phyloP scores from a whole-genome alignment of 2,888 invertebrate genomes.

The Cepaea hortensis region DNA sequence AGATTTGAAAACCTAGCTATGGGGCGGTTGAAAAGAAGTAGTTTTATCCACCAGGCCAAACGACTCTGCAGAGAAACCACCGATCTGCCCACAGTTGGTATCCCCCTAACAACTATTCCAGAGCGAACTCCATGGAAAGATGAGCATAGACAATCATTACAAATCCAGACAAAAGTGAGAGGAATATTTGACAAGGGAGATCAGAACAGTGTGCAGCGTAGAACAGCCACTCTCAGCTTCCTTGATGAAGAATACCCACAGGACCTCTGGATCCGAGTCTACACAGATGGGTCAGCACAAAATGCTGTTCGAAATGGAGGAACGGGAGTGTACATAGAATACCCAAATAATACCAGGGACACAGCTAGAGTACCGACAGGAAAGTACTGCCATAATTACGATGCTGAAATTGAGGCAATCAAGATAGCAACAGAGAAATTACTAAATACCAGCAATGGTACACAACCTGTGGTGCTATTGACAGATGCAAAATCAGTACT shows the following conservation, averaged over 20 bases:
- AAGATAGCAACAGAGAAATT: background rate
- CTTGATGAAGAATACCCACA: background rate
- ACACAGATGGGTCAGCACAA: slow-evolving; percentile 4
- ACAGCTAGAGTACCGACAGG: background rate
- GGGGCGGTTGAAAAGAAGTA: too few species aligned
- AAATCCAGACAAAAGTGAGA: too few species aligned
- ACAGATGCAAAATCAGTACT: background rate
- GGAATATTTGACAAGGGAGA: too few species aligned
- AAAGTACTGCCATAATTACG: background rate
- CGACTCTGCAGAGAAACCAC: too few species aligned
- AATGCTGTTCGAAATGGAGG: background rate
- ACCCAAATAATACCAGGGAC: background rate
- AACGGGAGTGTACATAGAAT: background rate
- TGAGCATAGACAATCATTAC: too few species aligned
- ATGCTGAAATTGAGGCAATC: slow-evolving; percentile 2
- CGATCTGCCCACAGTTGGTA: too few species aligned
- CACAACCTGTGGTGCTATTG: background rate
- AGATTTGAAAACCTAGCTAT: too few species aligned
- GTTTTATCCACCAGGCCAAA: too few species aligned
- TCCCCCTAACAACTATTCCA: too few species aligned
- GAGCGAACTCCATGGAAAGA: too few species aligned
- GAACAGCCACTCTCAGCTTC: too few species aligned
- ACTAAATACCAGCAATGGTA: background rate
- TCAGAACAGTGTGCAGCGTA: too few species aligned
- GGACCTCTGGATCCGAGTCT: background rate